Evolutionary conservation across 2,888 invertebrate species (phyloP).

Genomic region (Heliothis peltigera): DNA sequence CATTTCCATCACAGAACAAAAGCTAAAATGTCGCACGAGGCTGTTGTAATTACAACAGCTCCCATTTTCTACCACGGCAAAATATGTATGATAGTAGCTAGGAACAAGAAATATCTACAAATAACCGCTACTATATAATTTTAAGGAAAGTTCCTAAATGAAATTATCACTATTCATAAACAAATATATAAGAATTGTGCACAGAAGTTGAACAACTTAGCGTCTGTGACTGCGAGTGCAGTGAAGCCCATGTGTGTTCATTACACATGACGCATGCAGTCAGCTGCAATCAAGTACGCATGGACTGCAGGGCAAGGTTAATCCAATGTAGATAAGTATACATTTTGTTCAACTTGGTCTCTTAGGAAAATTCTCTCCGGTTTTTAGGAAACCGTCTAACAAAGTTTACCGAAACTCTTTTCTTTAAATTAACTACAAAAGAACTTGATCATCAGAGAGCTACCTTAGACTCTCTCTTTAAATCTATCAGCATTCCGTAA

Average conservation of each 20-base stretch:
- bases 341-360: conserved; percentile 21
- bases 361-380: too few species aligned
- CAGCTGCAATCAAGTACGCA: conserved; percentile 71
- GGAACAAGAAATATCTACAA: too few species aligned
- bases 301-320: conserved; percentile 70
- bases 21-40: too few species aligned
- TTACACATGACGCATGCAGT: conserved; percentile 56
- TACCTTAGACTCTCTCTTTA: background rate
- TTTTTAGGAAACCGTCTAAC: background rate
- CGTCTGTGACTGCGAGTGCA: conserved; percentile 37
- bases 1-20: too few species aligned
- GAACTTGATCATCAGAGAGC: background rate
- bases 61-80: too few species aligned
- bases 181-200: background rate
- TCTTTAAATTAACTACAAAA: background rate
- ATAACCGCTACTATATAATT: too few species aligned
- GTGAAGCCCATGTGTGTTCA: conserved; percentile 67
- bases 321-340: conserved; percentile 64
- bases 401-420: background rate
- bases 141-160: too few species aligned
- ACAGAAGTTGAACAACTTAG: conserved; percentile 25
- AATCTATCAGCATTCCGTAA: background rate
- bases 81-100: too few species aligned
- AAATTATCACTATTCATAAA: too few species aligned
- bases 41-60: too few species aligned